Evolutionary conservation across 2,113 vertebrate species (phyloP), one percentile per base, ranked within the genome.

Genomic region (Corvus moneduloides): DNA sequence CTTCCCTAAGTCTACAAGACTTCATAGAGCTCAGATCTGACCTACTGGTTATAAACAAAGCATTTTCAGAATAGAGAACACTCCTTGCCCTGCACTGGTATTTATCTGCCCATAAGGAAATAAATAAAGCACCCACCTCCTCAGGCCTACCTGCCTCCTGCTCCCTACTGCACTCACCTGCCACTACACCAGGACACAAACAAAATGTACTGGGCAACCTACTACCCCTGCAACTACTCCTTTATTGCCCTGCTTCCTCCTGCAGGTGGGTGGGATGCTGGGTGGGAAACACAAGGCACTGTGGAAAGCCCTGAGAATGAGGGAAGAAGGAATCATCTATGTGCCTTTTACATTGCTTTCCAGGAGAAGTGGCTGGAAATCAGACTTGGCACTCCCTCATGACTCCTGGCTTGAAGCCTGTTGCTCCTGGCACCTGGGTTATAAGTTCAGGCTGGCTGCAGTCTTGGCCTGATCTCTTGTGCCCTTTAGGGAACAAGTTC

Each of bases 161-260:
- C 33, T 67, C 41, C 56, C 52, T 22, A 5, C 32, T 15, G 1
- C 20, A 7, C 66, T 82, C 37, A 37, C 16, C 22, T 51, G 5
- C 27, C 3, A 8, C 37, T 4, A 5, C 35, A 61, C 17, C 7
- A 21, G 0, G 0, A 21, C 33, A 24, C 2, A 52, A 27, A 6
- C 23, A 55, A 58, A 44, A 28, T 0, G 5, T 16, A 11, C 3
- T 4, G 14, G 1, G 3, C 13, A 62, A 3, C 10, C 51, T 11
- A 0, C 20, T 10, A 4, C 4, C 4, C 11, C 55, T 68, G 18
- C 30, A 51, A 3, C 24, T 48, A 13, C 27, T 28, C 27, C 64
- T 75, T 72, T 67, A 63, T 52, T 64, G 63, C 79, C 67, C 44
- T 27, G 15, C 37, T 46, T 1, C 58, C 39, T 63, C 35, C 33